Percentiles rank a stretch among this genome's conserved stretches.
phyloP scores from a whole-genome alignment of 2,113 vertebrate genomes.

The Solenodon paradoxus region DNA sequence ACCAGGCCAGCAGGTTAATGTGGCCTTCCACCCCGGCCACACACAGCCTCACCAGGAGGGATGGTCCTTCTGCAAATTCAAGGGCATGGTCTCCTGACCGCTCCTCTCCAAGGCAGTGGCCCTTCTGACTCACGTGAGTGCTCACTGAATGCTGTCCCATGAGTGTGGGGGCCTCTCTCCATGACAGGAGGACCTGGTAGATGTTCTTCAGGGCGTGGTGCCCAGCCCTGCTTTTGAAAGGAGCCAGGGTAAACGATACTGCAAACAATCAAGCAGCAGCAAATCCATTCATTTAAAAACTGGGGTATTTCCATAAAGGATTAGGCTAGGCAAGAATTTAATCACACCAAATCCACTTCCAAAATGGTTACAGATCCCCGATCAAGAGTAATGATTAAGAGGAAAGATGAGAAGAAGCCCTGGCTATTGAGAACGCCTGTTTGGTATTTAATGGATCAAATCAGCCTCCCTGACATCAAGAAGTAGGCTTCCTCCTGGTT shows the following conservation, averaged over 20 bases:
- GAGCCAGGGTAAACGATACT: not conserved
- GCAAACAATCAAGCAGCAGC: constrained; percentile 6
- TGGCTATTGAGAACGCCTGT: not conserved
- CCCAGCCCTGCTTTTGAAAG: not conserved
- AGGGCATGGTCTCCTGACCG: not conserved
- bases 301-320: constrained; percentile 57
- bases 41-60: not conserved
- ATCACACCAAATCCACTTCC: constrained; percentile 60
- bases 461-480: not conserved
- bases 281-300: constrained; percentile 51
- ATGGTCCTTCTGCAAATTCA: not conserved
- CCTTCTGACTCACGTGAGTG: not conserved
- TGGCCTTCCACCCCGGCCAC: not conserved
- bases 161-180: not conserved
- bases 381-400: constrained; percentile 32
- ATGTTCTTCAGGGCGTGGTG: not conserved
- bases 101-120: not conserved
- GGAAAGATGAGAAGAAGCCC: not conserved
- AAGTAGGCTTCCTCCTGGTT: not conserved
- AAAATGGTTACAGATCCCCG: constrained; percentile 54
- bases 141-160: not conserved
- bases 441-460: not conserved
- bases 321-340: constrained; percentile 68
- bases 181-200: not conserved
- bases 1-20: not conserved